Conservation (phyloP, 2,113 vertebrate species). For the Cygnus buccinator region DNA sequence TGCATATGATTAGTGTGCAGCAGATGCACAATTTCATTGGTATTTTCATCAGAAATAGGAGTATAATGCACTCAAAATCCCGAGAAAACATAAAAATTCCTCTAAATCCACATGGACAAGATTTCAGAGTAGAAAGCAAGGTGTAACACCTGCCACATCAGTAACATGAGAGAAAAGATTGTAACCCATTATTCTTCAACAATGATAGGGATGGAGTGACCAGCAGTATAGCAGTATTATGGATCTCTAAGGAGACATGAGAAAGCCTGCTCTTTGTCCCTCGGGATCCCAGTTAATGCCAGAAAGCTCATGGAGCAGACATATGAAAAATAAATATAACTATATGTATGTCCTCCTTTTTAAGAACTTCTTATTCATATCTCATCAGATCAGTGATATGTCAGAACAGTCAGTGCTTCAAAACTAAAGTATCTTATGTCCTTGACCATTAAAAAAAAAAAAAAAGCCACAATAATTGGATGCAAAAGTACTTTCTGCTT, state of each 20-base stretch:
- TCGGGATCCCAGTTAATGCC: neutral
- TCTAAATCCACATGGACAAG: neutral
- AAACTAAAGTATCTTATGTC: neutral
- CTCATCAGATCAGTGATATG: neutral
- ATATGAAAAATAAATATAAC: neutral
- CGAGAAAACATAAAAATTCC: neutral
- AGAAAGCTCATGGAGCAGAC: neutral
- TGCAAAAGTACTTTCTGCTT: neutral
- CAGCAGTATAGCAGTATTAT: neutral
- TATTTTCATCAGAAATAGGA: slow-evolving; percentile 7
- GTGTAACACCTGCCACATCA: neutral
- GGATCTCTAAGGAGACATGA: neutral
- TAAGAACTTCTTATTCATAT: neutral
- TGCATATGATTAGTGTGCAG: neutral
- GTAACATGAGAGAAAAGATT: neutral
- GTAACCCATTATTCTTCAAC: neutral
- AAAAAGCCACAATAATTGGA: neutral
- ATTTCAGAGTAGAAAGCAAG: neutral
- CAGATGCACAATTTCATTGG: neutral
- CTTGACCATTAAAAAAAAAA: neutral
- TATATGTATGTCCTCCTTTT: neutral
- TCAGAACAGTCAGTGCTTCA: neutral
- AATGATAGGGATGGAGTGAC: neutral
- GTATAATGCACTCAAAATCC: neutral
- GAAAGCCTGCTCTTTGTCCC: neutral